Evolutionary conservation across 2,797 vertebrate species (phyloP), one percentile per base, ranked within the genome.

Genomic region (Gallinago solitaria): DNA sequence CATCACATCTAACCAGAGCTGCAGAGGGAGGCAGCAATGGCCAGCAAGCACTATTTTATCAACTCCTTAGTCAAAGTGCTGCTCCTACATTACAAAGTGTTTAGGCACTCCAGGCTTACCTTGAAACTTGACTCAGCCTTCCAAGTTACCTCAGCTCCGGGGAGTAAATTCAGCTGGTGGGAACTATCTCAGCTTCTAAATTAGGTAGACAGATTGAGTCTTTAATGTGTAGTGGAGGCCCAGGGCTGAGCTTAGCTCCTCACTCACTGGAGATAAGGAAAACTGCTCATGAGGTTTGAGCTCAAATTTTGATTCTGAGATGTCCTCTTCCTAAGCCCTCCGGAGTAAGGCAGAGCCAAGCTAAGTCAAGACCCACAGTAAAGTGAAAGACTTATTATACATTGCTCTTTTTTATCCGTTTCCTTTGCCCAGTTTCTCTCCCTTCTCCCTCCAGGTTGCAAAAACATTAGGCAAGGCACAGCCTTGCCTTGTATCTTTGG

Each of bases 61-160:
- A 82, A 25, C 1, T 13, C 24, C 13, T 84, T 78, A 69, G 64
- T 87, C 5, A 25, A 86, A 65, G 50, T 45, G 60, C 45, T 83
- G 15, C 43, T 85, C 9, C 48, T 90, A 35, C 12, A 1, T 92
- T 92, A 64, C 57, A 78, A 90, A 92, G 53, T 8, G 5, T 75
- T 78, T 71, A 93, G 77, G 54, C 41, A 65, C 63, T 86, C 64
- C 64, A 91, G 73, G 56, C 74, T 96, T 94, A 93, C 73, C 82
- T 86, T 95, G 96, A 90, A 77, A 83, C 25, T 37, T 93, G 80
- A 73, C 50, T 87, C 43, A 60, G 61, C 75, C 73, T 90, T 95
- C 83, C 83, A 87, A 80, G 79, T 79, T 89, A 64, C 32, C n/a
- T 78, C 83, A 91, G 67, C 81, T 68, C 45, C 32, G 82, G 75